These are phyloP conservation scores for Chionoecetes opilio DNA, from an alignment of 1,140 invertebrate genomes.

Conservation along the genomic window DNA sequence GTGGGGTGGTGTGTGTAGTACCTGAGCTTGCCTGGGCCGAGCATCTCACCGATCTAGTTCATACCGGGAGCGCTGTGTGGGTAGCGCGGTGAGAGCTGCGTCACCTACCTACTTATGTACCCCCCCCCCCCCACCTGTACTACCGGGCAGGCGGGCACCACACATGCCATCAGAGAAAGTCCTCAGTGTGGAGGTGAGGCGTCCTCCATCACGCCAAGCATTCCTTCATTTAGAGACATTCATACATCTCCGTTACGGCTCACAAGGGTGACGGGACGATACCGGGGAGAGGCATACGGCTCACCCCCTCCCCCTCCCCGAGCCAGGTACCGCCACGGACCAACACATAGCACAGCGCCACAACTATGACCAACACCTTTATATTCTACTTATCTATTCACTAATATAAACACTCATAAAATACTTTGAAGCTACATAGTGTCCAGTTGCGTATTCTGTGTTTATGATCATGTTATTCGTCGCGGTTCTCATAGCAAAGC, in stretches of 20 bases:
- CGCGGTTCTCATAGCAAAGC: no score
- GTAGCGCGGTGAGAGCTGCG: constrained; percentile 13
- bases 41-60: background rate
- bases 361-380: background rate
- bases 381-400: background rate
- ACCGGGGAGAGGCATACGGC: background rate
- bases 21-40: background rate
- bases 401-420: background rate
- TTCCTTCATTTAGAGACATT: constrained; percentile 30
- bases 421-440: no score
- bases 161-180: constrained; percentile 18
- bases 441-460: no score
- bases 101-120: background rate
- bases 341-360: background rate
- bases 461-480: no score
- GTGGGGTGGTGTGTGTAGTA: background rate
- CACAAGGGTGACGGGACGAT: background rate
- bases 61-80: background rate
- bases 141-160: background rate
- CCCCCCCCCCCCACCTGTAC: background rate
- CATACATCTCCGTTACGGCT: background rate
- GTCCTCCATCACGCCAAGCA: constrained; percentile 24
- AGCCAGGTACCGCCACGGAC: background rate
- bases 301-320: background rate
- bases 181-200: background rate